Percentiles rank a stretch among this genome's conserved stretches.
Evolutionary conservation across 2,888 invertebrate species (phyloP).

Genomic region (Idaea biselata): DNA sequence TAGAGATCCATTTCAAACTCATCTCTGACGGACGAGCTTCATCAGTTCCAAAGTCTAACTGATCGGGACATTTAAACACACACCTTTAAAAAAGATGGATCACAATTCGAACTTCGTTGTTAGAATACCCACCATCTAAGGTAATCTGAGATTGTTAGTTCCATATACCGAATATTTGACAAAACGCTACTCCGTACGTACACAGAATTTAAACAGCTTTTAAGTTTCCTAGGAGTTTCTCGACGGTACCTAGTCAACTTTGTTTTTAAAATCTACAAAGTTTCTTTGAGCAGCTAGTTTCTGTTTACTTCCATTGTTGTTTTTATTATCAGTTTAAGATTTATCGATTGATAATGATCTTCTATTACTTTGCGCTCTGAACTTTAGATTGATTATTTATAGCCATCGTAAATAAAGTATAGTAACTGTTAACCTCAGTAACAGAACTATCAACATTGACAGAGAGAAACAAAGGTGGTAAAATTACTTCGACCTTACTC

Average conservation of each 20-base stretch:
- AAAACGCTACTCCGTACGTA: conserved; percentile 29
- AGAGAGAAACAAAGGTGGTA: no score
- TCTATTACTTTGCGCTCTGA: not conserved
- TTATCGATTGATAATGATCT: not conserved
- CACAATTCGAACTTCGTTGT: no score
- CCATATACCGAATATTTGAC: not conserved
- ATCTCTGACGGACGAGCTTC: no score
- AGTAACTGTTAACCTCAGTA: no score
- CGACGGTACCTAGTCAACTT: conserved; percentile 45
- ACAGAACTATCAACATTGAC: no score
- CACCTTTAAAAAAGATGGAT: no score
- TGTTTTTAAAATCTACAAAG: conserved; percentile 56
- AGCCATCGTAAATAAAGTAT: no score
- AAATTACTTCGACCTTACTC: no score
- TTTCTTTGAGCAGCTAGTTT: conserved; percentile 37
- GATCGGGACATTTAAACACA: no score
- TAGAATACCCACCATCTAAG: not conserved
- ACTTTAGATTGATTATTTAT: not conserved
- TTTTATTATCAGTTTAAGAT: conserved; percentile 22
- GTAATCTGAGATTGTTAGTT: not conserved
- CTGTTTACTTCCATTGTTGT: conserved; percentile 37
- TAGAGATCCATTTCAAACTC: no score
- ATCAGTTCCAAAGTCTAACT: no score
- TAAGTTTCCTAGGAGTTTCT: conserved; percentile 54
- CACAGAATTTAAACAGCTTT: conserved; percentile 41